Evolutionary conservation across 2,888 invertebrate species (phyloP).

Genomic region (Lamproptera curius): DNA sequence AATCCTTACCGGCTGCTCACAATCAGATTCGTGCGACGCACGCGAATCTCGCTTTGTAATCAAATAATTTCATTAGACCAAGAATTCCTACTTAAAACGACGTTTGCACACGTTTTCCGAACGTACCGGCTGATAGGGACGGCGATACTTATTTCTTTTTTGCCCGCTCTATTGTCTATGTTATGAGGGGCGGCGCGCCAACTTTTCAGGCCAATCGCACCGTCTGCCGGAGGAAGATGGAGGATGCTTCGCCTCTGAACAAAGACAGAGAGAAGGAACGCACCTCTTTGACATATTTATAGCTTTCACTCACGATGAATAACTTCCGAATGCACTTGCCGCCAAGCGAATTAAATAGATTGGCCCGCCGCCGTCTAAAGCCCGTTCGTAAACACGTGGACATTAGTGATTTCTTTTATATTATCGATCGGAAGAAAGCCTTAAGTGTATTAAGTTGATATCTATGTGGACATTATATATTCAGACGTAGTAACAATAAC

Average conservation of each 20-base stretch:
- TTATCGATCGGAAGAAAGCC: neutral
- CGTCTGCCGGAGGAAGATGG: conserved; percentile 35
- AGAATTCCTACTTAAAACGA: conserved; percentile 47
- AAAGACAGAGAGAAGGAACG: conserved; percentile 33
- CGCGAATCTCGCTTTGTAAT: conserved; percentile 30
- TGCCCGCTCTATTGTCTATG: conserved; percentile 44
- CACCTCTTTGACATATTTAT: conserved; percentile 42
- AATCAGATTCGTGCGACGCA: conserved; percentile 25
- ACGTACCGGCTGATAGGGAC: conserved; percentile 31
- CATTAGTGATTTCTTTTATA: neutral
- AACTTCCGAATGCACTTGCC: conserved; percentile 23
- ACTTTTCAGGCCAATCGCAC: conserved; percentile 50
- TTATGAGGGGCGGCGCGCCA: conserved; percentile 46
- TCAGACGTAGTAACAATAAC: too few relatives aligned
- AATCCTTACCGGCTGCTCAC: conserved; percentile 17
- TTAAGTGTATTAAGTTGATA: neutral
- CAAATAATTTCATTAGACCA: conserved; percentile 38
- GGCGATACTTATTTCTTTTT: conserved; percentile 33
- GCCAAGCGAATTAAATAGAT: conserved; percentile 33
- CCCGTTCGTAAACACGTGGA: conserved; percentile 9
- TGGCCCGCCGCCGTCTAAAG: conserved; percentile 21
- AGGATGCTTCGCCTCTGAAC: conserved; percentile 27
- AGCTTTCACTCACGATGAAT: conserved; percentile 23
- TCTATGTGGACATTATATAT: neutral
- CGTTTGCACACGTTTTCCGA: conserved; percentile 38